Evolutionary conservation across 2,797 vertebrate species (phyloP), one percentile per base, ranked within the genome.

Genomic region (Myripristis murdjan): DNA sequence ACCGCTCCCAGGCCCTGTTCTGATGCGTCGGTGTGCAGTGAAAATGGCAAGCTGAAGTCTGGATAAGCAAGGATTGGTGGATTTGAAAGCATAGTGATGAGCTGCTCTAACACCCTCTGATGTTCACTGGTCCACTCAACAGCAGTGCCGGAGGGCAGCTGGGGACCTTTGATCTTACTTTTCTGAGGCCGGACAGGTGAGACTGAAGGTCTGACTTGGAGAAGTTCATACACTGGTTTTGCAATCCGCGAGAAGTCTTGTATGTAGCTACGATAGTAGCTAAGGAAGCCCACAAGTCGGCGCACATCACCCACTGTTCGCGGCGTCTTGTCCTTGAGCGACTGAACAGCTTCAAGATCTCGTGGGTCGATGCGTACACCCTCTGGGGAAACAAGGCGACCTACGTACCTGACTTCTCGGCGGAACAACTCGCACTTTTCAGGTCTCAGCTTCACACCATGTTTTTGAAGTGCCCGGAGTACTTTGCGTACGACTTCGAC

Each of bases 301-400:
- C 67, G 52, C 56, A 70, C 56, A 0, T 70, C 67, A 12, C 56
- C 56, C 3, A 70, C 67, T 20, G 33, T 70, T 23, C 41, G 22
- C 33, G 48, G 67, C 16, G 8, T 52, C 22, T 60, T 70, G 15
- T 20, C 7, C 31, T 59, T 69, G 8, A 70, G 57, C 6, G 8
- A 12, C 15, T 16, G 44, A 0, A 68, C 71, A 8, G 57, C 65
- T 2, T 66, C 61, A 0, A 70, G 0, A 1, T 75, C 63, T 9
- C 57, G 70, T 0, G 65, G 60, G 3, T 82, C 74, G 2, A 83
- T 11, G 1, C 16, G 15, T 0, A 59, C 57, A 0, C 61, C 35
- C 0, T 63, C 10, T 22, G 4, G 47, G 2, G 54, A 72, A 8
- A 80, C 64, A 1, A 65, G 3, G 0, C 55, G 11, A 0, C 68